A percentile compares a stretch with the other conserved stretches of the same genome.
These are phyloP conservation scores for Zoanthus sansibaricus DNA, from an alignment of 92 coral and sea anemone genomes.

Conservation along the genomic window DNA sequence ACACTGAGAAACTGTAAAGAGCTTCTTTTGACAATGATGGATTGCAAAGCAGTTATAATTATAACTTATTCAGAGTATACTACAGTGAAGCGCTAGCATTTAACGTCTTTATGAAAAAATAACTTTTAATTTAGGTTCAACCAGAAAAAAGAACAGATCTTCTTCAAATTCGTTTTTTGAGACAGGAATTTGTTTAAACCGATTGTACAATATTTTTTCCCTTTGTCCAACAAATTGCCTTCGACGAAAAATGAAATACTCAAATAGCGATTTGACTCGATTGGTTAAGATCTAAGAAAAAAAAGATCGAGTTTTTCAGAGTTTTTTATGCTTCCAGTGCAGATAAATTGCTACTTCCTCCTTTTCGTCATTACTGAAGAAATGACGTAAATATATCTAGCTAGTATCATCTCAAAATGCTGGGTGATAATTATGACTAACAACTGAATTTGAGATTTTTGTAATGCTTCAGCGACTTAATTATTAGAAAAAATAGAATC, in stretches of 20 bases:
- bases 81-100: background rate
- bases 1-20: too few relatives aligned
- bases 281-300: background rate
- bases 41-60: too few relatives aligned
- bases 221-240: too few relatives aligned
- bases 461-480: background rate
- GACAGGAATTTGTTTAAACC: too few relatives aligned
- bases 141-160: too few relatives aligned
- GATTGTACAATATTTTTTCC: too few relatives aligned
- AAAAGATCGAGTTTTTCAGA: background rate
- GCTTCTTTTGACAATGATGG: too few relatives aligned
- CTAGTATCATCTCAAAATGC: background rate
- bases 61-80: background rate
- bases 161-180: too few relatives aligned
- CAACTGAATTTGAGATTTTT: background rate
- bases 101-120: background rate
- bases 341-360: background rate
- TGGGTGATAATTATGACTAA: slow-evolving; percentile 1
- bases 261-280: too few relatives aligned
- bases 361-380: background rate
- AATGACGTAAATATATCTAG: background rate
- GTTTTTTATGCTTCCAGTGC: background rate
- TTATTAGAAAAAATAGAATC: background rate
- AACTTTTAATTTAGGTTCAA: too few relatives aligned
- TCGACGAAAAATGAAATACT: too few relatives aligned